A percentile compares a stretch with the other conserved stretches of the same genome.
Conservation (phyloP, 53 echinoderm and acorn worm genomes). For the Zoroaster sp. region DNA sequence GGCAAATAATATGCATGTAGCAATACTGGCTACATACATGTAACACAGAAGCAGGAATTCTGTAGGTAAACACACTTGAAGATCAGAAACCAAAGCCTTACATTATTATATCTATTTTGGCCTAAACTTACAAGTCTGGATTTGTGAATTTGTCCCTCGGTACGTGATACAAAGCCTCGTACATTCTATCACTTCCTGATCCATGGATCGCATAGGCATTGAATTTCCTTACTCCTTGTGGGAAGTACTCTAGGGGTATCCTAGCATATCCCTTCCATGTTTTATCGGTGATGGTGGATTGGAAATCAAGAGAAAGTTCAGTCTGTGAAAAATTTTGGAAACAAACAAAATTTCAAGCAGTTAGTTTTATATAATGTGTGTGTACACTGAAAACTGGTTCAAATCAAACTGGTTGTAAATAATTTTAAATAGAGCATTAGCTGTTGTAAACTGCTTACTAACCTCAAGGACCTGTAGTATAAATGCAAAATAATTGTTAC, state of each 20-base stretch:
- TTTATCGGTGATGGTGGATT: conserved; percentile 43
- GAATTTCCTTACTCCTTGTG: conserved; percentile 54
- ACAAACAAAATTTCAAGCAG: neutral
- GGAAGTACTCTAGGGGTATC: conserved; percentile 73
- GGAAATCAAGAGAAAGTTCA: conserved; percentile 69
- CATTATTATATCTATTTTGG: neutral
- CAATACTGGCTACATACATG: too few relatives aligned
- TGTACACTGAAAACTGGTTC: neutral
- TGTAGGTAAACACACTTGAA: too few relatives aligned
- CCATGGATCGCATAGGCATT: conserved; percentile 91
- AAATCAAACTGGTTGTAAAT: neutral
- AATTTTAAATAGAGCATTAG: too few relatives aligned
- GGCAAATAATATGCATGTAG: too few relatives aligned
- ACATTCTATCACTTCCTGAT: conserved; percentile 50
- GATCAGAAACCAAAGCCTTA: neutral
- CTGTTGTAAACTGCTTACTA: too few relatives aligned
- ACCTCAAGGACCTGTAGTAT: neutral
- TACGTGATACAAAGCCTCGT: conserved; percentile 74
- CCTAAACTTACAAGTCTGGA: conserved; percentile 79
- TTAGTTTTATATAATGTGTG: neutral
- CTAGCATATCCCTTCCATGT: conserved; percentile 73
- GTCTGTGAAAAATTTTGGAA: conserved; percentile 33
- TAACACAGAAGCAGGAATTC: too few relatives aligned
- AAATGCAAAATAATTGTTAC: too few relatives aligned
- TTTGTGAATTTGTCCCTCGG: conserved; percentile 41